A percentile compares a stretch with the other conserved stretches of the same genome.
Conservation (phyloP, 1,140 invertebrate genomes). For the Palaemon carinicauda region DNA sequence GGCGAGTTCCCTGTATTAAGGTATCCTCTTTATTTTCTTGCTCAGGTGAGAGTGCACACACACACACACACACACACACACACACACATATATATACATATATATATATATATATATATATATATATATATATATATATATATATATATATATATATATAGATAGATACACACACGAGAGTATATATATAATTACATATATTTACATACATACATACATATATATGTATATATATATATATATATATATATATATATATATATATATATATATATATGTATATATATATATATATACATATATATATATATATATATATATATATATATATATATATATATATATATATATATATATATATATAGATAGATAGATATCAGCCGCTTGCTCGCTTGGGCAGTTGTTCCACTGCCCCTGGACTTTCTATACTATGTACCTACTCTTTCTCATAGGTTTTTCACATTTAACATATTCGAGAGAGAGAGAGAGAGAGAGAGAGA, state of each 20-base stretch:
- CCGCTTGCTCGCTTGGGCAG: no score
- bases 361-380: no score
- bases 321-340: background rate
- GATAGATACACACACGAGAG: background rate
- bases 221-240: background rate
- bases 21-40: no score
- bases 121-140: background rate
- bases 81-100: background rate
- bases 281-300: background rate
- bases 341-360: background rate
- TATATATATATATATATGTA: conserved; percentile 3
- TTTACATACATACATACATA: background rate
- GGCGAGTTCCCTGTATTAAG: no score
- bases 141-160: background rate
- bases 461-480: no score
- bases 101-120: background rate
- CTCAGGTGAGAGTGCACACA: no score
- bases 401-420: no score
- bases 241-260: conserved; percentile 5
- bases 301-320: background rate
- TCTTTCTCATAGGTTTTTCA: no score
- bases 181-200: background rate
- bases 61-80: no score
- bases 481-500: no score
- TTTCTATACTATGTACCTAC: no score